phyloP scores from a whole-genome alignment of 1,140 invertebrate species.

The Triops cancriformis region DNA sequence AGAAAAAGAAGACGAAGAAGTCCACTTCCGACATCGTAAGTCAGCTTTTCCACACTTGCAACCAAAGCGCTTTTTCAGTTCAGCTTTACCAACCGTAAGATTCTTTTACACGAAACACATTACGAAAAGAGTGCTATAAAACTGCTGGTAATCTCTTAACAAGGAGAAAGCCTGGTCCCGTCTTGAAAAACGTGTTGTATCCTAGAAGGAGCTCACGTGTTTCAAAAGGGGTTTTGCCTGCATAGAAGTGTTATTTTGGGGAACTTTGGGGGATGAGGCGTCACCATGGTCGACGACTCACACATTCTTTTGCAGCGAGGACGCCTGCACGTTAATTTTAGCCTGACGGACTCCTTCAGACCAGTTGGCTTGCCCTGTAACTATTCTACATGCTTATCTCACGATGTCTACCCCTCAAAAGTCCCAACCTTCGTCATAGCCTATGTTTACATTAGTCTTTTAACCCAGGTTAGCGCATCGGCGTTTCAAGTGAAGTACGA shows the following conservation, averaged over 20 bases:
- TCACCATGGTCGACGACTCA: background rate
- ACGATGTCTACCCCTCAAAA: too few species aligned
- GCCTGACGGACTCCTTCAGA: background rate
- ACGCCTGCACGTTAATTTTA: slow-evolving; percentile 7
- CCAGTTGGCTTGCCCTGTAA: background rate
- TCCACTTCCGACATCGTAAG: background rate
- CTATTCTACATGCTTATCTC: too few species aligned
- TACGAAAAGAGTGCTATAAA: background rate
- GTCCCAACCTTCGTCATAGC: background rate
- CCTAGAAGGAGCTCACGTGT: too few species aligned
- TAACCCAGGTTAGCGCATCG: too few species aligned
- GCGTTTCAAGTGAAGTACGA: too few species aligned
- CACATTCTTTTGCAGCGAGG: background rate
- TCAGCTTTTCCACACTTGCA: background rate
- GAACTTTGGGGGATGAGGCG: background rate
- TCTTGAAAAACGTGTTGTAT: too few species aligned
- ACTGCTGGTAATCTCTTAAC: background rate
- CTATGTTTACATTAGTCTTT: too few species aligned
- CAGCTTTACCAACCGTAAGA: too few species aligned
- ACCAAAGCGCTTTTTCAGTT: too few species aligned
- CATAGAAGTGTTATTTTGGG: background rate
- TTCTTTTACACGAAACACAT: too few species aligned
- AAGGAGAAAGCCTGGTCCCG: too few species aligned
- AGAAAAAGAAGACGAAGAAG: background rate
- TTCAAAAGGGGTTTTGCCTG: too few species aligned